Base-by-base conservation (phyloP, 2,113 vertebrate genomes). In the Saguinus imperator region DNA sequence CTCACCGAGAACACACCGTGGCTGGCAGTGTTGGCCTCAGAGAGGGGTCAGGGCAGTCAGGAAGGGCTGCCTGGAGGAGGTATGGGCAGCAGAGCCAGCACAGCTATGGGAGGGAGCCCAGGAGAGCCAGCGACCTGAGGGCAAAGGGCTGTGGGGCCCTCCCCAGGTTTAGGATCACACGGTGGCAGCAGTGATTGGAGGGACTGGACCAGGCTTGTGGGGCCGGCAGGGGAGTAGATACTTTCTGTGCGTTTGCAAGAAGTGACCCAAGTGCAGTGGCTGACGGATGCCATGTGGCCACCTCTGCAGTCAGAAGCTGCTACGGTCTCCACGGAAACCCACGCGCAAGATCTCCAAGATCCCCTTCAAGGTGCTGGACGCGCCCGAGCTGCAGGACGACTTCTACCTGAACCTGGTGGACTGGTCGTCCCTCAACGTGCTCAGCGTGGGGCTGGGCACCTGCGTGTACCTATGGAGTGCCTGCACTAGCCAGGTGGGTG, bases 361-460 rank as follows among this genome's bases (percentile, higher is more conserved):
- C 90, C 99, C 99, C 14, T 99, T 99, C 93, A 99, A 99, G 98
- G 99, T 99, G 77, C 98, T 99, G 80, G 99, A 99, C 2, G 99
- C 99, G 8, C 99, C 99, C 0, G 99, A 99, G 97, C 98, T 99
- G 45, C 99, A 99, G 97, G 99, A 99, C 0, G 99, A 99, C 94
- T 99, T 99, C 98, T 99, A 99, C 98, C 99, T 99, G 98, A 99
- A 99, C 98, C 97, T 99, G 94, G 99, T 99, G 89, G 99, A 99
- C 99, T 99, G 99, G 99, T 99, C 99, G 0, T 99, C 99, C 76
- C 99, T 99, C 52, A 99, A 99, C 0, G 99, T 99, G 72, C 99
- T 99, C 96, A 99, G 99, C 0, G 99, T 99, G 87, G 99, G 99
- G 92, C 99, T 99, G 89, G 99, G 99, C 2, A 99, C 99, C 90